phyloP scores from a whole-genome alignment of 2,113 vertebrate genomes.

The Cyanoramphus novaezelandiae region DNA sequence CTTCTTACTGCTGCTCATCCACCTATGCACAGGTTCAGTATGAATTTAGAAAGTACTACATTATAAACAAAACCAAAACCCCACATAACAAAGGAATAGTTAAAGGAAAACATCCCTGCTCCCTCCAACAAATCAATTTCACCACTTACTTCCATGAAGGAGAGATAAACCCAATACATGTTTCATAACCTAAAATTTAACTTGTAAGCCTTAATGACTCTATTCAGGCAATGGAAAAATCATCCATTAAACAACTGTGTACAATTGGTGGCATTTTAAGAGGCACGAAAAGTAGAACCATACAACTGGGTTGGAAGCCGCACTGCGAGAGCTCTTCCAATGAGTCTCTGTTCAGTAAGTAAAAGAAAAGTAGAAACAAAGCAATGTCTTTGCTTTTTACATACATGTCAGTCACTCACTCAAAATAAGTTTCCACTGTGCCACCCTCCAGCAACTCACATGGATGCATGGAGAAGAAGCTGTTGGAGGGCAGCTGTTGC shows the following conservation, averaged over 20 bases:
- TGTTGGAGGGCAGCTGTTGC: not conserved
- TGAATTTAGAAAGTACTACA: not conserved
- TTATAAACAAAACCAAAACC: not conserved
- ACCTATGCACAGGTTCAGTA: not conserved
- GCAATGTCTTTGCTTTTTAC: not conserved
- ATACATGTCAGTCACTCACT: not conserved
- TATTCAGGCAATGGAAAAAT: not conserved
- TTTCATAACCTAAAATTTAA: not conserved
- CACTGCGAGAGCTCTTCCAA: not conserved
- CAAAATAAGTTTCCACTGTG: not conserved
- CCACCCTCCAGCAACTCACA: not conserved
- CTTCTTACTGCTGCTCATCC: not conserved
- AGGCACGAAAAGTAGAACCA: not conserved
- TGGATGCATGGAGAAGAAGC: not conserved
- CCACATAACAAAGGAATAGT: not conserved
- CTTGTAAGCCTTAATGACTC: not conserved
- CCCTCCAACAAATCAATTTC: not conserved
- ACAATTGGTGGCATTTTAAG: not conserved
- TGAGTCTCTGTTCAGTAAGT: not conserved
- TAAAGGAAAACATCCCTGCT: not conserved
- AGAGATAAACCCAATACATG: not conserved
- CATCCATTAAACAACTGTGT: not conserved
- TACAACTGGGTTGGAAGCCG: not conserved
- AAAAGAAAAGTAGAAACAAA: not conserved
- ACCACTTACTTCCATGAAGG: not conserved